Evolutionary conservation across 2,797 vertebrate species (phyloP).

Genomic region (Leptoclinus maculatus): DNA sequence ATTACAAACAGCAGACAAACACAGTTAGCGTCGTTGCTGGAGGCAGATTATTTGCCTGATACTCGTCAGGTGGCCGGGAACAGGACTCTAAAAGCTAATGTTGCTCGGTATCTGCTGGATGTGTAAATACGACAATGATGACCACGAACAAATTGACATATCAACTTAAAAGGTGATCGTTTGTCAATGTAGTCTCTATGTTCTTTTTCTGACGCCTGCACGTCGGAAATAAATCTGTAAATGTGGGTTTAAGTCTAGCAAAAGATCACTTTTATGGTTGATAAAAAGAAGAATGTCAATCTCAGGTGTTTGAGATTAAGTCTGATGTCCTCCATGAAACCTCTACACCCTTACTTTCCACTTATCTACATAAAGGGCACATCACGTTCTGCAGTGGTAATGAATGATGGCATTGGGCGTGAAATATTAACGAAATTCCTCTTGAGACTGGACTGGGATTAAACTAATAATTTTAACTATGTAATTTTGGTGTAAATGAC

Average conservation of each 20-base stretch:
- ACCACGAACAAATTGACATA: too few species aligned
- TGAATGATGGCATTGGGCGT: neutral
- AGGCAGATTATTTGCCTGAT: neutral
- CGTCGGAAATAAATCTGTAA: neutral
- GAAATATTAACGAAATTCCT: slow-evolving; percentile 12
- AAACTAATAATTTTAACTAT: slow-evolving; percentile 38
- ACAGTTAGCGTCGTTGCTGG: neutral
- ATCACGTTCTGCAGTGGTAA: neutral
- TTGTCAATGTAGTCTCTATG: neutral
- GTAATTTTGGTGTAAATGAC: slow-evolving; percentile 29
- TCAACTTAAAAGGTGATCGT: too few species aligned
- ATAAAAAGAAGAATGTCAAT: neutral
- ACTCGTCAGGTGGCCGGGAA: neutral
- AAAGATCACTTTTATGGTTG: neutral
- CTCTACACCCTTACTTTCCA: neutral
- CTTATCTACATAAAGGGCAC: neutral
- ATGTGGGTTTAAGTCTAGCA: neutral
- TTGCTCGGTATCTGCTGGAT: neutral
- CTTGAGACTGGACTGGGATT: slow-evolving; percentile 10
- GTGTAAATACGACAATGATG: neutral
- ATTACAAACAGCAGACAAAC: neutral
- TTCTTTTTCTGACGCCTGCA: neutral
- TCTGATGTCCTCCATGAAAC: neutral
- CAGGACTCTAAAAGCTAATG: neutral
- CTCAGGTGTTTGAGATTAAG: neutral